phyloP scores from a whole-genome alignment of 2,797 vertebrate species.

The Sylvilagus floridanus region DNA sequence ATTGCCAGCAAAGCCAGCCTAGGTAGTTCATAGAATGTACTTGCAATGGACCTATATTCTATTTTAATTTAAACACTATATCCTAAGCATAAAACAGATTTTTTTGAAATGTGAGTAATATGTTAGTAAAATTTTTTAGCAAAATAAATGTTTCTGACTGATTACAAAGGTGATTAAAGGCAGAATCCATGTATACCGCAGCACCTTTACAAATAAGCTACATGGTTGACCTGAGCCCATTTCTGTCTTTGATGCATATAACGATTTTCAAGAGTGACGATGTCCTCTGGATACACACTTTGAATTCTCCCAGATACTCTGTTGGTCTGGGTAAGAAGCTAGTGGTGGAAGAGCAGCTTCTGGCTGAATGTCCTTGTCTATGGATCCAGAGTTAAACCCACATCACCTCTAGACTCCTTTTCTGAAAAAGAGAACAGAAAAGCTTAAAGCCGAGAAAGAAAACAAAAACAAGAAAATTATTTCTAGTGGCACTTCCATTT shows the following conservation, averaged over 20 bases:
- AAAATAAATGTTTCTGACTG: conserved; percentile 46
- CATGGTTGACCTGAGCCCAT: neutral
- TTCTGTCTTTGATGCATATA: neutral
- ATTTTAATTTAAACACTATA: conserved; percentile 61
- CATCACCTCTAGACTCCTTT: conserved; percentile 59
- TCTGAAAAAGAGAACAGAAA: conserved; percentile 76
- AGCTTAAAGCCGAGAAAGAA: conserved; percentile 56
- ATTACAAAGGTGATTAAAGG: conserved; percentile 20
- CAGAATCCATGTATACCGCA: neutral
- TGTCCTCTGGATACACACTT: neutral
- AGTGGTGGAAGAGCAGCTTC: conserved; percentile 45
- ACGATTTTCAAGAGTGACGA: neutral
- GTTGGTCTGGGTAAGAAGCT: neutral
- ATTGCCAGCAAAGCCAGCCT: neutral
- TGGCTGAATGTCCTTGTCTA: neutral
- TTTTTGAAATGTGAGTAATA: neutral
- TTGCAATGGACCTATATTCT: neutral
- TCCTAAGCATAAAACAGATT: neutral
- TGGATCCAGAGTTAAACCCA: conserved; percentile 64
- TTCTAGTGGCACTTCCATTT: neutral
- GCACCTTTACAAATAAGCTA: neutral
- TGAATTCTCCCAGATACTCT: neutral
- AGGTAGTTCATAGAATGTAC: neutral
- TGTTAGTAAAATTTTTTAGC: conserved; percentile 31
- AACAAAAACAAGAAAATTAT: neutral